Base-by-base conservation (phyloP, 1,140 invertebrate species). In the Cheumatopsyche charites region DNA sequence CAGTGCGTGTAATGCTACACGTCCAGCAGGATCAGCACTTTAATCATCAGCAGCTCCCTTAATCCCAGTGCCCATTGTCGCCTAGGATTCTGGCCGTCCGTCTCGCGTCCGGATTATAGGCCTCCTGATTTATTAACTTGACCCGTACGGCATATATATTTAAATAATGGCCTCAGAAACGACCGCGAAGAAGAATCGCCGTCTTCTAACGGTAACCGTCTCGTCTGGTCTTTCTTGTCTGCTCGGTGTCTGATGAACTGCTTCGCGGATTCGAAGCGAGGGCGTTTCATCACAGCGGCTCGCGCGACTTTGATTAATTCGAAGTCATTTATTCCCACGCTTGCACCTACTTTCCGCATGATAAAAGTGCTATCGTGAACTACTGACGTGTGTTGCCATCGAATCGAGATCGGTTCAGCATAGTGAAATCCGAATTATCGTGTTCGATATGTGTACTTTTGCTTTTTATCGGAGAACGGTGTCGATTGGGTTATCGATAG, bases 11-110 rank as follows among this genome's bases (percentile, higher is more conserved):
- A 29, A 61, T 17, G 62, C 69, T 9, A 63, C 61, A 49, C 26
- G 62, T 71, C 69, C 69, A 29, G 6, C 23, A 17, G 69, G 69
- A 71, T 71, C 69, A 71, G 47, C 58, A 52, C 61, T 71, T 52
- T 70, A 70, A 70, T 70, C 69, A 65, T 71, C 15, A 11, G 25
- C 41, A 47, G 41, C 61, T 49, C 26, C 15, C n/a, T 21, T 63
- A 71, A 62, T 52, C 69, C 62, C 15, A 23, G 62, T 61, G 29
- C 29, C 36, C 55, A 58, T 61, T 70, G 67, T 71, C 43, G 41
- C 43, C 29, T 29, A 3, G 43, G 25, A 0, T 67, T 67, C 17
- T 23, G 41, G 23, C 29, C 52, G 21, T 55, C 49, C 49, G 25
- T 36, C 17, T 36, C 29, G 29, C 29, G 29, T 36, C 12, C 23